Base-by-base conservation (phyloP, 2,888 invertebrate species). In the Criorhina ranunculi region DNA sequence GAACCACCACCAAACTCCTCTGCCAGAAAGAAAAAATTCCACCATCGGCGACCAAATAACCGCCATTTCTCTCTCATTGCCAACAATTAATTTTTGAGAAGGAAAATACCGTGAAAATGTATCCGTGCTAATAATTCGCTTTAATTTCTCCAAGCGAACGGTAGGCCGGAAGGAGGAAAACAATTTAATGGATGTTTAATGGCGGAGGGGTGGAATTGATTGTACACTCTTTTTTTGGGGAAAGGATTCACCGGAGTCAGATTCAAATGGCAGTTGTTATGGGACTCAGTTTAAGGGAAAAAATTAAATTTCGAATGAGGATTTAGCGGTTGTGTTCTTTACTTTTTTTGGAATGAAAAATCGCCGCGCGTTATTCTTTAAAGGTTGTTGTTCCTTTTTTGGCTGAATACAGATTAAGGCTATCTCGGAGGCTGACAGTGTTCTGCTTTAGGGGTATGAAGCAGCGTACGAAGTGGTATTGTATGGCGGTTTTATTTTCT, bases 51-150 rank as follows among this genome's bases (percentile, higher is more conserved):
- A 44, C 57, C 37, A 51, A 72, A 72, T 51, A 60, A 72, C 37
- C 12, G 24, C 7, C 40, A 31, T 51, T 72, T 51, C 40, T 12
- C 19, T 40, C 60, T 17, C 46, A 44, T 55, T 62, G 73, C 12
- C 35, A 53, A 37, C 62, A 73, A 73, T 72, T 73, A 73, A 44
- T 55, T 64, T 73, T 62, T n/a, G 35, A 15, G 24, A 73, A 62
- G 44, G 64, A 42, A 55, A 55, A 60, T 31, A 37, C 37, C 55
- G 55, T 76, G 17, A 59, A 67, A 76, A 55, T 51, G 42, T 67
- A 60, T 60, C 59, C 76, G 19, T 42, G 35, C 51, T 67, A 51
- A 51, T 51, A 67, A 67, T 67, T 67, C 15, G 42, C 57, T 60
- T 76, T 59, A 73, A 64, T 53, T 64, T 51, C 51, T 33, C 1